Base-by-base conservation (phyloP, 1,140 invertebrate species). In the Spodoptera litura region DNA sequence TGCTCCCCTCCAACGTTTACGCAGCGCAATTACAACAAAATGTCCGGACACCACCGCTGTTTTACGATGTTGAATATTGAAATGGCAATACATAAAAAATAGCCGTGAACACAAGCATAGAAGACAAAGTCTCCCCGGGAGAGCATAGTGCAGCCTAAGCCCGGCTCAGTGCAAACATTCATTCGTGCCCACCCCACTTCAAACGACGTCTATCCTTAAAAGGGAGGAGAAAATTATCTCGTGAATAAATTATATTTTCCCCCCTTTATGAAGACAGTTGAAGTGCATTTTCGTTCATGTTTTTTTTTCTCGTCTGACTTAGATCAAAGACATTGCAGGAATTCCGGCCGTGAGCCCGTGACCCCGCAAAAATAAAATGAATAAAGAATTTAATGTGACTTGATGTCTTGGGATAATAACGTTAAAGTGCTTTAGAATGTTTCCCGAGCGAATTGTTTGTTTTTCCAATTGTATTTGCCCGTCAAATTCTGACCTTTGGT, bases 161-260 rank as follows among this genome's bases (percentile, higher is more conserved):
- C 75, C 25, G 25, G 79, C 83, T 81, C 76, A 81, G 71, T 61
- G 89, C 90, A 92, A 93, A 92, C 89, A 91, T 89, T 88, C 85
- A 91, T 89, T 88, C 84, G 84, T 85, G 76, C 83, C 79, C 85
- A 83, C 90, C 91, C 90, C 83, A 88, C 87, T 90, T 90, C 87
- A 91, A 91, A 89, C 88, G 88, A 83, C 83, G 79, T 80, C 89
- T 83, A 81, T 84, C 88, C 83, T 90, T 90, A 88, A 87, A 89
- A 91, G 88, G 87, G 90, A 87, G 88, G 88, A 94, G 92, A 92
- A 93, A 94, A 94, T 94, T 94, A 93, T 94, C 91, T 93, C 87
- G 88, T 94, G 93, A 94, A 94, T 94, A 94, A 94, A 94, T 94
- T 93, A 94, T 93, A 93, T 92, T 93, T 91, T 89, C 90, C 81